Evolutionary conservation across 2,797 vertebrate species (phyloP), one percentile per base, ranked within the genome.

Genomic region (Catamblyrhynchus diadema): DNA sequence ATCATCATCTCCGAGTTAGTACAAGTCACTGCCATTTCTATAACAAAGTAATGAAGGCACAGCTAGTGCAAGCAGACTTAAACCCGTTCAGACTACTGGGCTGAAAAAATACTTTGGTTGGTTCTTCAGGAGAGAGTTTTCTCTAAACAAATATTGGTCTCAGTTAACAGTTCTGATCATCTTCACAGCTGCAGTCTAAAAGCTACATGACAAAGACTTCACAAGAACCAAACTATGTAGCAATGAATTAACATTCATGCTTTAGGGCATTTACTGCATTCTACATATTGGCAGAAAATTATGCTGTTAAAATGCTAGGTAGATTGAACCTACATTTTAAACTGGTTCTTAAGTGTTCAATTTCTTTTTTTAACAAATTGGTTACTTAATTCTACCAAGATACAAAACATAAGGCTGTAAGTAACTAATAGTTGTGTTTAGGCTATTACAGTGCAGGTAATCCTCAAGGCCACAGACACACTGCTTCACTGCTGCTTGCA

Each of bases 391-490:
- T 98, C 99, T 99, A 99, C 98, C 99, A 99, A 99, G 99, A 99
- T 99, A 99, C 99, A 99, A 99, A 99, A 99, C 99, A 98, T 99
- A 99, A 99, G 99, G 99, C 99, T 98, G 98, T 98, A 99, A 99
- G 98, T 99, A 99, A 99, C 98, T 98, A 98, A 98, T 95, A 98
- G 98, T 98, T 98, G 98, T 98, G 97, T 98, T 98, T 98, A 98
- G 99, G 98, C 98, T 97, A 98, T 99, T 99, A 99, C 99, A 99
- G 98, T 99, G 99, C 98, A 98, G 99, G 98, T 98, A 98, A 98
- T 99, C 98, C 98, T 99, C 98, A 98, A 98, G 98, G 98, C 98
- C 98, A 98, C 98, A 98, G 90, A 97, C 97, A 97, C 97, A 97
- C 98, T 96, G 97, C 98, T 98, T 99, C 99, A 99, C 98, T 99